Percentiles rank a stretch among this genome's conserved stretches.
These are phyloP conservation scores for Patella caerulea DNA, from an alignment of 2,888 invertebrate genomes.

Conservation along the genomic window DNA sequence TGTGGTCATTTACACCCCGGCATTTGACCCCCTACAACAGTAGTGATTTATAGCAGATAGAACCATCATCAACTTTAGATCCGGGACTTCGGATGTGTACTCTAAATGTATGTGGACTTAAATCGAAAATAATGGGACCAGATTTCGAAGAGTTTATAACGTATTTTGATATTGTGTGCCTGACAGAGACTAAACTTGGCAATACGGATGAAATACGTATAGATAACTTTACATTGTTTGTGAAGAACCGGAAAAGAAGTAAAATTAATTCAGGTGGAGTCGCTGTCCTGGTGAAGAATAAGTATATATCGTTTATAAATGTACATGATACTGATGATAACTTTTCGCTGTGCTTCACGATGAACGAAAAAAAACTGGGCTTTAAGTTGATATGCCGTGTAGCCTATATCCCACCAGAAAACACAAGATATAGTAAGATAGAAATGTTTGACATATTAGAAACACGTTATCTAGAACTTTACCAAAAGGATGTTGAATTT, in stretches of 20 bases:
- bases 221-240: neutral
- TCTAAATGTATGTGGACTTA: neutral
- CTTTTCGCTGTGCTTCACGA: neutral
- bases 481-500: neutral
- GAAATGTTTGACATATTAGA: slow-evolving; percentile 1
- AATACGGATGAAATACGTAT: neutral
- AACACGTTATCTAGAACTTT: neutral
- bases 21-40: too few relatives aligned
- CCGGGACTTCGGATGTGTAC: neutral
- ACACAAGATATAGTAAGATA: neutral
- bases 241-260: neutral
- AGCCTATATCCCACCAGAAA: neutral
- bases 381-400: neutral
- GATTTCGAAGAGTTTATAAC: slow-evolving; percentile 1
- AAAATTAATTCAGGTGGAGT: neutral
- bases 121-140: neutral
- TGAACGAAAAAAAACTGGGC: neutral
- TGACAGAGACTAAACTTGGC: neutral
- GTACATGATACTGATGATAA: neutral
- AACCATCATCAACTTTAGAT: neutral
- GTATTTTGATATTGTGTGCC: neutral
- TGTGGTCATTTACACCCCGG: too few relatives aligned
- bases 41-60: slow-evolving; percentile 3
- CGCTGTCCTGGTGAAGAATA: neutral
- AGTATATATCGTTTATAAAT: too few relatives aligned